Evolutionary conservation across 1,140 invertebrate species (phyloP).

Genomic region (Drosophila seguyi): DNA sequence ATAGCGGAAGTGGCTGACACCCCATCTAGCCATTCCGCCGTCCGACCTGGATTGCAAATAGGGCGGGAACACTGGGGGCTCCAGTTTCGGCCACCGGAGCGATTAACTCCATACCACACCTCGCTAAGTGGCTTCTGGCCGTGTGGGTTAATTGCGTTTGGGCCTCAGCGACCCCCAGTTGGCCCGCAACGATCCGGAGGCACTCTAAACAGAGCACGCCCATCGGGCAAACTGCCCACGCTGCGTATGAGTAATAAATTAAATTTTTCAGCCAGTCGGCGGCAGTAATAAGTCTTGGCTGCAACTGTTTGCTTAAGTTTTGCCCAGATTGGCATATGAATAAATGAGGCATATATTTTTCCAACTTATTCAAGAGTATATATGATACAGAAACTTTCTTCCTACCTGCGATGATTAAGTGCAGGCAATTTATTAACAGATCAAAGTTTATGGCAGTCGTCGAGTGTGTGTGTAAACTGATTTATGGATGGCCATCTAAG

Average conservation of each 20-base stretch:
- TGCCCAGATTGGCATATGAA: conserved; percentile 53
- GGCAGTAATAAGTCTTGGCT: conserved; percentile 41
- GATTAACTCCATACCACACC: conserved; percentile 29
- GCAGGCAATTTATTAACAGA: conserved; percentile 71
- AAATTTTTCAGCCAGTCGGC: conserved; percentile 51
- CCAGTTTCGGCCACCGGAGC: conserved; percentile 7
- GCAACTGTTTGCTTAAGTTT: conserved; percentile 38
- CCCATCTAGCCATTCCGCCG: background rate
- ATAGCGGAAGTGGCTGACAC: conserved; percentile 6
- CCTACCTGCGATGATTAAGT: conserved; percentile 71
- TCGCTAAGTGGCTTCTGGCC: conserved; percentile 23
- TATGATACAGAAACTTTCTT: conserved; percentile 49
- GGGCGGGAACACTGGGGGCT: background rate
- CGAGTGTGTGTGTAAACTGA: conserved; percentile 31
- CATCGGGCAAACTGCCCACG: conserved; percentile 10
- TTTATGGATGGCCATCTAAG: conserved; percentile 53
- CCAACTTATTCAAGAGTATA: conserved; percentile 23
- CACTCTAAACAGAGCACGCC: conserved; percentile 10
- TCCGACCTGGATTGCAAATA: conserved; percentile 2
- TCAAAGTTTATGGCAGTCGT: conserved; percentile 71
- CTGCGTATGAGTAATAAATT: conserved; percentile 61
- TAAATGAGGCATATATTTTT: conserved; percentile 48
- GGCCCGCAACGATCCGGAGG: conserved; percentile 14
- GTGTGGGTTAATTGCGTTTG: conserved; percentile 69
- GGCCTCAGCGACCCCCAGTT: conserved; percentile 31